Conservation (phyloP, 2,888 invertebrate species). For the Lasiommata megera region DNA sequence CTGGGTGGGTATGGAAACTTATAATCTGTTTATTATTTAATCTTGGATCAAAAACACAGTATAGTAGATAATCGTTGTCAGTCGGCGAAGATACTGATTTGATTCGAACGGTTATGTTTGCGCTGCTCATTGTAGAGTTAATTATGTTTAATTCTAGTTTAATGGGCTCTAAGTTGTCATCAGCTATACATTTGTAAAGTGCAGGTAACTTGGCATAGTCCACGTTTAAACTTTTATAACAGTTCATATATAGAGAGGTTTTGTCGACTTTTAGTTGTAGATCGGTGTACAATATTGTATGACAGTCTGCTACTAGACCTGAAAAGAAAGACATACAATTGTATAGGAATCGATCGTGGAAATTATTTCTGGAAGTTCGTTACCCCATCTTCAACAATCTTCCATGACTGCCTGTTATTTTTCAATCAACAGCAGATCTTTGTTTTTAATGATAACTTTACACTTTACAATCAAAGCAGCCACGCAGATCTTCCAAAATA, state of each 20-base stretch:
- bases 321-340: conserved; percentile 42
- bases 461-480: too few relatives aligned
- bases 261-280: conserved; percentile 79
- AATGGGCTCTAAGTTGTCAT: conserved; percentile 53
- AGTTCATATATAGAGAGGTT: conserved; percentile 58
- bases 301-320: conserved; percentile 86
- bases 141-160: conserved; percentile 62
- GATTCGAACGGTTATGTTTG: conserved; percentile 62
- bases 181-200: conserved; percentile 76
- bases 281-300: conserved; percentile 84
- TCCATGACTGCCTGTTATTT: too few relatives aligned
- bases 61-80: conserved; percentile 67
- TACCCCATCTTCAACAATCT: too few relatives aligned
- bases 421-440: too few relatives aligned
- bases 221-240: conserved; percentile 50
- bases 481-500: too few relatives aligned
- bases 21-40: conserved; percentile 57
- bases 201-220: conserved; percentile 51
- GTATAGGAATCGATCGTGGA: background rate
- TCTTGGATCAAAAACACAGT: conserved; percentile 72
- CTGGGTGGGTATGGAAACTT: conserved; percentile 78
- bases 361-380: background rate
- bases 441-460: too few relatives aligned
- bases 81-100: conserved; percentile 79
- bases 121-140: conserved; percentile 49